These are phyloP conservation scores for Amiota minor DNA, from an alignment of 2,888 invertebrate species.

Conservation along the genomic window DNA sequence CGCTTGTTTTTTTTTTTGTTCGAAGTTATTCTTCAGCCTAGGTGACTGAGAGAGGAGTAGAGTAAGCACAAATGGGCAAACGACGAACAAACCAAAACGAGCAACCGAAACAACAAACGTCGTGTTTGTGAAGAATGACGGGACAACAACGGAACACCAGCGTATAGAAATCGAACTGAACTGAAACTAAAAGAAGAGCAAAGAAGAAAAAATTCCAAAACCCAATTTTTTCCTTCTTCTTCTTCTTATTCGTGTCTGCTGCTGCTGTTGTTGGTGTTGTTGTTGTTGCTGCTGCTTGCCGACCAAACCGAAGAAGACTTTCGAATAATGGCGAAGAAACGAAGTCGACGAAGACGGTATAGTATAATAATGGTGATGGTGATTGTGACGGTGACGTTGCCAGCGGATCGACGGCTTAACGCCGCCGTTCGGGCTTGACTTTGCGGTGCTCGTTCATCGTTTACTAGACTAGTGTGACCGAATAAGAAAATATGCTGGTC, in stretches of 20 bases:
- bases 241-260: conserved; percentile 24
- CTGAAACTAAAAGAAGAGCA: conserved; percentile 72
- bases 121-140: conserved; percentile 1
- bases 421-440: conserved; percentile 15
- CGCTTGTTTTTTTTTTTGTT: not conserved
- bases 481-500: conserved; percentile 22
- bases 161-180: conserved; percentile 69
- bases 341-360: conserved; percentile 37
- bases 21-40: not conserved
- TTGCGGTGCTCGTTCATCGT: not conserved
- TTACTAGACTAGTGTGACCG: not conserved
- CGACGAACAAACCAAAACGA: not conserved
- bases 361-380: too few species aligned
- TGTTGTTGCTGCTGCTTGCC: conserved; percentile 37
- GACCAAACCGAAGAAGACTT: conserved; percentile 50
- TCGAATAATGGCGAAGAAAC: conserved; percentile 40
- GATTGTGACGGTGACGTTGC: conserved; percentile 3
- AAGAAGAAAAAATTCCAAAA: conserved; percentile 70
- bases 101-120: conserved; percentile 3
- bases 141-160: conserved; percentile 35
- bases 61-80: not conserved
- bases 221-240: conserved; percentile 61
- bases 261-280: conserved; percentile 32
- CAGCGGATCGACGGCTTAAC: conserved; percentile 11
- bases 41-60: not conserved